These are phyloP conservation scores for Pseudochromis fuscus DNA, from an alignment of 2,797 vertebrate species.

Conservation along the genomic window DNA sequence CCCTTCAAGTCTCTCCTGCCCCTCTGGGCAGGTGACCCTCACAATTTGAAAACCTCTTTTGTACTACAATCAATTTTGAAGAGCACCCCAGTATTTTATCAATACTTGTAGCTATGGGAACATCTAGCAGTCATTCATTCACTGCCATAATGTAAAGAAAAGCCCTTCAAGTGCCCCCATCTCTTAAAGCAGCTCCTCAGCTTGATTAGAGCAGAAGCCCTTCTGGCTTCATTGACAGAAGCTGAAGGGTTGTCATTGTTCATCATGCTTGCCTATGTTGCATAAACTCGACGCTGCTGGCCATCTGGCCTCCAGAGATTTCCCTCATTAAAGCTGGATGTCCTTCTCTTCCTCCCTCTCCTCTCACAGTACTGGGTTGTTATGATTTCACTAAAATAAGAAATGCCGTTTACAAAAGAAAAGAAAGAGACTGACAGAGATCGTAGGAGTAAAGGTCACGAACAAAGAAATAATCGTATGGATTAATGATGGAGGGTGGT, in stretches of 20 bases:
- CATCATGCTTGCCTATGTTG: constrained; percentile 23
- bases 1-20: background rate
- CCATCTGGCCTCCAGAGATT: background rate
- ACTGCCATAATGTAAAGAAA: constrained; percentile 26
- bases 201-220: constrained; percentile 38
- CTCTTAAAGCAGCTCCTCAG: constrained; percentile 15
- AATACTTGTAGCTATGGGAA: constrained; percentile 32
- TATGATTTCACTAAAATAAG: constrained; percentile 6
- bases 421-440: constrained; percentile 2
- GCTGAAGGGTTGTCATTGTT: constrained; percentile 30
- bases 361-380: background rate
- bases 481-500: constrained; percentile 2
- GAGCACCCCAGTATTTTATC: constrained; percentile 24
- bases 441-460: background rate
- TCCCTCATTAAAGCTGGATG: background rate
- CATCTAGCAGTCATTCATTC: constrained; percentile 34
- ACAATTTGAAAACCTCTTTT: constrained; percentile 19
- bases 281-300: constrained; percentile 11
- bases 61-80: constrained; percentile 23
- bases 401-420: constrained; percentile 1
- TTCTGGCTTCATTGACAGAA: constrained; percentile 36
- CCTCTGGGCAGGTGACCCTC: background rate
- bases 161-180: background rate
- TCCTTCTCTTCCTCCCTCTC: background rate
- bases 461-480: constrained; percentile 12